Percentiles rank a stretch among this genome's conserved stretches.
Evolutionary conservation across 53 echinoderm and acorn worm species (phyloP).

Genomic region (Crossaster papposus): DNA sequence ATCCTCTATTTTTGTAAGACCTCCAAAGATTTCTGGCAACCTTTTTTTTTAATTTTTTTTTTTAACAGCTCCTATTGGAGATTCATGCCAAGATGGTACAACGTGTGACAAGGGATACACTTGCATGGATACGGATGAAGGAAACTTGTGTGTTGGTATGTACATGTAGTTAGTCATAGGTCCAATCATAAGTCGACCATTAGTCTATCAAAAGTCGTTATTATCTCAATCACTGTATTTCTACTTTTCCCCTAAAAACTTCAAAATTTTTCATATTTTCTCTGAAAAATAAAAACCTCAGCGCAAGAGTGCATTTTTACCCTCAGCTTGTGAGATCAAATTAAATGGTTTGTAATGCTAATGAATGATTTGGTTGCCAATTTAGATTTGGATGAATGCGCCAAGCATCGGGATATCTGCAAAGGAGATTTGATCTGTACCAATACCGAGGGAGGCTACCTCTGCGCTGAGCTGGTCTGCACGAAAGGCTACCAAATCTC

Average conservation of each 20-base stretch:
- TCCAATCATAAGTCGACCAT: too few species aligned
- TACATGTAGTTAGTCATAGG: too few species aligned
- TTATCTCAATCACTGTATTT: too few species aligned
- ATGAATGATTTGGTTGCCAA: neutral
- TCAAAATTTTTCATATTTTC: too few species aligned
- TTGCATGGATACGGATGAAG: constrained; percentile 23
- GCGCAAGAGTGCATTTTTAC: too few species aligned
- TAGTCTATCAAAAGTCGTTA: too few species aligned
- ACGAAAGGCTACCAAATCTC: constrained; percentile 46
- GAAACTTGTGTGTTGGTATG: constrained; percentile 29
- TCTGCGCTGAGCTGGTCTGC: constrained; percentile 54
- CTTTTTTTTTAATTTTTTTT: neutral
- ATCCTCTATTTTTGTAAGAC: neutral
- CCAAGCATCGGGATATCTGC: constrained; percentile 31
- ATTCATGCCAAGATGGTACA: constrained; percentile 35
- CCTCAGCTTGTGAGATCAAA: too few species aligned
- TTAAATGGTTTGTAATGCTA: neutral
- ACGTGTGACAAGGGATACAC: constrained; percentile 46
- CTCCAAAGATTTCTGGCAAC: neutral
- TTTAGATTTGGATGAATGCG: constrained; percentile 60
- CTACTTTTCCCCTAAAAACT: too few species aligned
- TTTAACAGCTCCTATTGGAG: constrained; percentile 22
- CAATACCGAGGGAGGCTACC: constrained; percentile 40
- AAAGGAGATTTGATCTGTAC: constrained; percentile 30
- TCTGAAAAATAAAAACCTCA: too few species aligned